Base-by-base conservation (phyloP, 2,888 invertebrate species). In the Sipha maydis region DNA sequence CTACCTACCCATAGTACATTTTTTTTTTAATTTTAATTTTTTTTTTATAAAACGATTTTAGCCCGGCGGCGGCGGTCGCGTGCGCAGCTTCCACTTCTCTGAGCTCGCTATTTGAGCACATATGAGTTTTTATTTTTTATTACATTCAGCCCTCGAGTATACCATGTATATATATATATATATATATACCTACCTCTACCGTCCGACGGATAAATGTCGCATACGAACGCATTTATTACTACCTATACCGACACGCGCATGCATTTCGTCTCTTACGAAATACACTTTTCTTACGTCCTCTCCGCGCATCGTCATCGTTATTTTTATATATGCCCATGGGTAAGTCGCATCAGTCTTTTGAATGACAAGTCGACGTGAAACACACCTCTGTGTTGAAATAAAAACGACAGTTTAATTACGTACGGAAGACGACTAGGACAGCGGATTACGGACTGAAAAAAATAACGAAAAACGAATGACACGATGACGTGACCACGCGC, bases 321-420 rank as follows among this genome's bases (percentile, higher is more conserved):
- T 73, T 73, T 73, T 11, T 73, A 73, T 28, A 73, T 19, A n/a
- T 73, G 69, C 69, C 11, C 28, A 61, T 25, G 14, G 41, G 25
- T 67, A 34, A 56, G 54, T 34, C 86, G 41, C 38, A 34, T 9
- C n/a, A 1, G 69, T 73, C 73, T 61, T 61, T 25, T 61, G 73
- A 80, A 79, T 56, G 86, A 86, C 85, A 85, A 48, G 54, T 25
- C 71, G 71, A 79, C 86, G 71, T 76, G 61, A 76, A 79, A 75
- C 86, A 71, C 86, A 73, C 86, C 86, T 86, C 80, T 71, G 56
- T 21, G 79, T 80, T 14, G 85, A 31, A 80, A 86, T 77, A 56
- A 80, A 86, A 86, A 86, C 56, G 79, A 86, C 86, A 80, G 86
- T 86, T 86, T 86, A 73, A 86, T 86, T 86, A 71, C 56, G 61